Conservation (phyloP, 2,113 vertebrate genomes). For the Gavia stellata region DNA sequence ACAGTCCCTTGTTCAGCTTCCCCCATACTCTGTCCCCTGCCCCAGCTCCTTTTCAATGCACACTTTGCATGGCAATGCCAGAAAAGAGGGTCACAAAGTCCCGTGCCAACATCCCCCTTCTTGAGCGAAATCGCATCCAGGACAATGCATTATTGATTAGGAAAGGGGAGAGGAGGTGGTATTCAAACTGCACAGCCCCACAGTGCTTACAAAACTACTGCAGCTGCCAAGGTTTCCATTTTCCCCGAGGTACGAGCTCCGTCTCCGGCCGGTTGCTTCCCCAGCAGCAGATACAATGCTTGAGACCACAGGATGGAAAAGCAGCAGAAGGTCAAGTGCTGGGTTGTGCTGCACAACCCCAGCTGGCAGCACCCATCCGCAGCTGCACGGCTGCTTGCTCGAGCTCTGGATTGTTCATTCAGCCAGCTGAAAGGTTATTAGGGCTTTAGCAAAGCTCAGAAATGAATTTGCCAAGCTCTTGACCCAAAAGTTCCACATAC, state of each 20-base stretch:
- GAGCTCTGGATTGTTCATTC: neutral
- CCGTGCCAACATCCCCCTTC: neutral
- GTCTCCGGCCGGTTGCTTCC: fast-evolving
- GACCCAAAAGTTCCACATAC: neutral
- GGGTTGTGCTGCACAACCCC: neutral
- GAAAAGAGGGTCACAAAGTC: neutral
- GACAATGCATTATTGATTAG: neutral
- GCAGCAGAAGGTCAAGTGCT: neutral
- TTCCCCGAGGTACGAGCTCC: fast-evolving
- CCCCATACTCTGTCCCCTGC: neutral
- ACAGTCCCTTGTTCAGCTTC: neutral
- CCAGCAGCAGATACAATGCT: neutral
- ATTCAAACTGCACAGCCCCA: fast-evolving
- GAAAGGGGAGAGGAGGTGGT: neutral
- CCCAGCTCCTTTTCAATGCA: neutral
- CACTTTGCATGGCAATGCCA: neutral
- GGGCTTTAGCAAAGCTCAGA: neutral
- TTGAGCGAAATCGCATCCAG: neutral
- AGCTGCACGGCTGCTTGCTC: neutral
- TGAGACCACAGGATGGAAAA: neutral
- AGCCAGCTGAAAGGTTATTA: neutral
- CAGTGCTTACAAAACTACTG: neutral
- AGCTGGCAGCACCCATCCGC: neutral
- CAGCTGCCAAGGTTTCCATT: neutral
- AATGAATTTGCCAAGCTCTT: neutral